phyloP scores from a whole-genome alignment of 2,113 vertebrate genomes.

The Gallinago media region DNA sequence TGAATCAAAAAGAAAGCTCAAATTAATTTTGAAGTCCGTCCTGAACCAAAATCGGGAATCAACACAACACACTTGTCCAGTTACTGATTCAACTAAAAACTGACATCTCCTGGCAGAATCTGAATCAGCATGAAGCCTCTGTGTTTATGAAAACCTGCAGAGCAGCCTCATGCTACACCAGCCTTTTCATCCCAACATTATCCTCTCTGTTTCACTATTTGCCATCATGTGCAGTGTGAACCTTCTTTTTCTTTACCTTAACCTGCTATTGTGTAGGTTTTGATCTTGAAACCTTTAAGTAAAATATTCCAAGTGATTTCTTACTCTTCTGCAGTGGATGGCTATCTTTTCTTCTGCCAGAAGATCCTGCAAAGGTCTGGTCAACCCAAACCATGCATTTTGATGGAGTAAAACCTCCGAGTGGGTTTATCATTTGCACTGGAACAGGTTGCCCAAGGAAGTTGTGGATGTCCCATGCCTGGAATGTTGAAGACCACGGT shows the following conservation, averaged over 20 bases:
- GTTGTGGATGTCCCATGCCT: too few relatives aligned
- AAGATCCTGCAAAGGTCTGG: background rate
- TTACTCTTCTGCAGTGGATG: background rate
- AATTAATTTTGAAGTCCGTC: background rate
- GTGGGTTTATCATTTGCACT: too few relatives aligned
- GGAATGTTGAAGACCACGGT: too few relatives aligned
- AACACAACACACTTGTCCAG: background rate
- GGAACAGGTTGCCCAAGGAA: too few relatives aligned
- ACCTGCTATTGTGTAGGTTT: background rate
- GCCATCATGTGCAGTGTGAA: background rate
- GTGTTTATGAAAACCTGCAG: background rate
- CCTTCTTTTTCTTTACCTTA: background rate
- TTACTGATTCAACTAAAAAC: constrained; percentile 18
- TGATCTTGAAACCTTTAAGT: background rate
- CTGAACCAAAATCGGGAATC: background rate
- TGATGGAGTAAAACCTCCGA: too few relatives aligned
- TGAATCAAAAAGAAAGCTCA: background rate
- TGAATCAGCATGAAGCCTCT: constrained; percentile 10
- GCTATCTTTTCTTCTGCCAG: background rate
- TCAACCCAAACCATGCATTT: background rate
- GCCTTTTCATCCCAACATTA: background rate
- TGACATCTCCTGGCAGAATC: constrained; percentile 27
- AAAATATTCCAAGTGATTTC: background rate
- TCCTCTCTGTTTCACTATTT: background rate
- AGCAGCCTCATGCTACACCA: background rate